Conservation (phyloP, 2,113 vertebrate species). For the Poicephalus meyeri region DNA sequence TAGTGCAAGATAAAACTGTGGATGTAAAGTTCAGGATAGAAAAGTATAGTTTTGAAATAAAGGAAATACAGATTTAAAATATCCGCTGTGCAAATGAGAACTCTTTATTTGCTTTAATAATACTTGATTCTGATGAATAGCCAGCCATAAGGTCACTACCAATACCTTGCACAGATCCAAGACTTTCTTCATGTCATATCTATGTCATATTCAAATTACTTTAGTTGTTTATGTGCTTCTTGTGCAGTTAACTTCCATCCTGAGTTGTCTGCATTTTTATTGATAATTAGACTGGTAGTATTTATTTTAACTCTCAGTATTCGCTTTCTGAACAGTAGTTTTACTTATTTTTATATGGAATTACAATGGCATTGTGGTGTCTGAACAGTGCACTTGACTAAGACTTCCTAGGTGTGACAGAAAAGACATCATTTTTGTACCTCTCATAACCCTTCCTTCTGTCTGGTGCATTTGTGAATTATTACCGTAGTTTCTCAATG, state of each 20-base stretch:
- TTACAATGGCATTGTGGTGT: not conserved
- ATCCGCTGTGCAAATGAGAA: not conserved
- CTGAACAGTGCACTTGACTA: not conserved
- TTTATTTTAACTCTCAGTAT: not conserved
- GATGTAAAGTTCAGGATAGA: not conserved
- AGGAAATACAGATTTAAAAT: not conserved
- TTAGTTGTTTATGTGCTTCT: not conserved
- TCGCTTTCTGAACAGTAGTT: not conserved
- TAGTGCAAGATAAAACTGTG: not conserved
- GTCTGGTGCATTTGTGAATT: constrained; percentile 19
- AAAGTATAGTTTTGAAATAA: not conserved
- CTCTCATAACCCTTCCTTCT: not conserved
- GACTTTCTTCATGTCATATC: not conserved
- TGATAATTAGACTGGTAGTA: not conserved
- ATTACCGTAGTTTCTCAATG: constrained; percentile 38
- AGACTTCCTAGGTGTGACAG: not conserved
- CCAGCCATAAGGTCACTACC: not conserved
- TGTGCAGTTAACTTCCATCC: not conserved
- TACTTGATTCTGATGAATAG: not conserved
- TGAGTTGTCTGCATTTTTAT: not conserved
- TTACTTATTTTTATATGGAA: not conserved
- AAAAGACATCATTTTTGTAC: not conserved
- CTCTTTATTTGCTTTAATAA: not conserved
- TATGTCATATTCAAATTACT: not conserved
- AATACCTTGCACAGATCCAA: not conserved